Conservation (phyloP, 2,113 vertebrate genomes). For the Ictalurus punctatus region DNA sequence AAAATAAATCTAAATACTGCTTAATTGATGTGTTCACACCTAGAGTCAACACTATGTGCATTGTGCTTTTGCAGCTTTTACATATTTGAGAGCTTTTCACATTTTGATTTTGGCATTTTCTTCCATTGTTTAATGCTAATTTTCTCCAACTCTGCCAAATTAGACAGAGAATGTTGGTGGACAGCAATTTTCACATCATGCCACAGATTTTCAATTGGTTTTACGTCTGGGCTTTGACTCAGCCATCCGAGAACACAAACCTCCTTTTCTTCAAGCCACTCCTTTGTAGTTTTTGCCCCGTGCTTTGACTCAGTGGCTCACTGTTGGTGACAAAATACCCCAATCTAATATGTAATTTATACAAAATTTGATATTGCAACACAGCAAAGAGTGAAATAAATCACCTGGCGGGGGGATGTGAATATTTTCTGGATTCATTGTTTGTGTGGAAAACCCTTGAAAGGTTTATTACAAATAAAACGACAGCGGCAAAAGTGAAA, state of each 20-base stretch:
- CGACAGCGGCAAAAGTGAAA: neutral
- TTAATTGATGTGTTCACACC: neutral
- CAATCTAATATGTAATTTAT: neutral
- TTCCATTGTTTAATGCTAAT: neutral
- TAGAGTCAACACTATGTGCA: neutral
- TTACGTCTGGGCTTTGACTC: neutral
- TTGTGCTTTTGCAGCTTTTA: neutral
- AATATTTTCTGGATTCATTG: no score
- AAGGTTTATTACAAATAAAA: neutral
- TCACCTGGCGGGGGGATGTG: no score
- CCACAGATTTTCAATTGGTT: neutral
- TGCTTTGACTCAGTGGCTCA: no score
- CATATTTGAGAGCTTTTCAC: neutral
- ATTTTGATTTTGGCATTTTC: neutral
- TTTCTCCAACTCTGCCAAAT: neutral
- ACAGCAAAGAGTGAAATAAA: neutral
- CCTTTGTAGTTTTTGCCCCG: neutral
- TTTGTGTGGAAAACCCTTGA: no score
- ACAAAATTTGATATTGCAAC: neutral
- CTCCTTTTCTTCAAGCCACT: neutral
- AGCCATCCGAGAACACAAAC: neutral
- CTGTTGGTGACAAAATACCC: no score
- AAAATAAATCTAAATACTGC: neutral
- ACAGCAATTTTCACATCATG: neutral
- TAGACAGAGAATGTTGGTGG: neutral